phyloP scores from a whole-genome alignment of 2,113 vertebrate genomes.

The Macaca fascicularis region T2T-MFA8v1.1 NC_088379.1:161780001-161780500 shows the following conservation, averaged over 20 bases:
- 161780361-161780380: not conserved
- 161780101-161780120: not conserved
- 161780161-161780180: not conserved
- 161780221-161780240: not conserved
- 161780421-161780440: not conserved
- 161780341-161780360: not conserved
- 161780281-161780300: not conserved
- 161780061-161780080: not conserved
- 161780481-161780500: not conserved
- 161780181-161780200: not conserved
- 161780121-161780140: not conserved
- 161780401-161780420: not conserved
- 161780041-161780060: not conserved
- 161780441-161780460: not conserved
- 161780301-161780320: not conserved
- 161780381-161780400: not conserved
- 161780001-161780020: not conserved
- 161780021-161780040: not conserved
- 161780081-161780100: not conserved
- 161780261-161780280: not conserved
- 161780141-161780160: not conserved
- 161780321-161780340: not conserved
- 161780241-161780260: not conserved
- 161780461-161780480: not conserved
- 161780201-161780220: not conserved